Base-by-base conservation (phyloP, 2,888 invertebrate species). In the Panopea generosa region DNA sequence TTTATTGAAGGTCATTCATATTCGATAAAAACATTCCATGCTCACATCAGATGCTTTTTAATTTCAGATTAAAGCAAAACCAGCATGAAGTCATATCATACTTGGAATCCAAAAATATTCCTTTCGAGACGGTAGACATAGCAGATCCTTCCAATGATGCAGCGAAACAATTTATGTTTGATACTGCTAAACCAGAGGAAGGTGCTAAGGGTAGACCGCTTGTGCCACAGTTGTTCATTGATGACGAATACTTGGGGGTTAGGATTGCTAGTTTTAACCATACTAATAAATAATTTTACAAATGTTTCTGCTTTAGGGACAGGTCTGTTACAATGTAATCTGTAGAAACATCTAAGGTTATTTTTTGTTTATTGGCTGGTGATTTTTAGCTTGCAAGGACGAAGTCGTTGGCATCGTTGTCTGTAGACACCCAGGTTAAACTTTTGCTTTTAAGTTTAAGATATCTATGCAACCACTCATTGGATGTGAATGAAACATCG, bases 141-240 rank as follows among this genome's bases (percentile, higher is more conserved):
- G 96, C 98, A 59, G 98, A 98, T 92, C 98, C 98, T 20, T 97
- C 96, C 61, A 96, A 95, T 91, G 98, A 98, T 93, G 94, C 95
- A 72, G 96, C 96, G 85, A 97, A 97, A 93, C 96, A 97, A 87
- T 96, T 96, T 90, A 98, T 99, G 98, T 96, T 97, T 93, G 95
- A 95, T 90, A 97, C 97, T 92, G 93, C 93, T 52, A 91, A 92
- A 63, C 77, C 87, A 6, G 77, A 77, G 45, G 86, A 87, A 45
- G 85, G 85, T 38, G 84, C 81, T 57, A 80, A 83, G 59, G 70
- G 66, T 4, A n/a, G n/a, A n/a, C 86, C 90, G 9, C 84, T 92
- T 2, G 98, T 98, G 52, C 99, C 99, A 70, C 99, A 99, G 93
- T 94, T 99, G 86, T 99, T 98, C 93, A 97, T 97, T 91, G 98